phyloP scores from a whole-genome alignment of 2,113 vertebrate genomes.

The Tragelaphus strepsiceros region DNA sequence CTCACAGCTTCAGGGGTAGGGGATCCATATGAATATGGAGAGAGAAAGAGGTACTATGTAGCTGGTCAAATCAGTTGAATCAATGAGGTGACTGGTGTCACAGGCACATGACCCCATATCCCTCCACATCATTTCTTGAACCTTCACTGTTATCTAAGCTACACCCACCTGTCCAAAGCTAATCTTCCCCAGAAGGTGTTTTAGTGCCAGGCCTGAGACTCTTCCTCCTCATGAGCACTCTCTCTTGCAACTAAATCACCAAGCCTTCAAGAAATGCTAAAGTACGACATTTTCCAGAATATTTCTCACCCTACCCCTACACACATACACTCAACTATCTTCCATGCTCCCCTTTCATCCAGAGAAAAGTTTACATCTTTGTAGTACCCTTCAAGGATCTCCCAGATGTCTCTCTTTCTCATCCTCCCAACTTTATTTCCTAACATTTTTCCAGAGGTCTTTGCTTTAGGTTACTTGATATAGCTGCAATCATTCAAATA shows the following conservation, averaged over 20 bases:
- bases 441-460: neutral
- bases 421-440: neutral
- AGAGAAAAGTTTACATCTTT: neutral
- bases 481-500: neutral
- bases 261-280: constrained; percentile 28
- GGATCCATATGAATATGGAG: no score
- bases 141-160: neutral
- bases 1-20: neutral
- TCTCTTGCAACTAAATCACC: constrained; percentile 4
- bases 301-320: neutral
- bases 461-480: neutral
- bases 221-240: neutral
- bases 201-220: neutral
- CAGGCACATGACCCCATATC: neutral
- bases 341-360: neutral
- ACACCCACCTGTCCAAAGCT: neutral
- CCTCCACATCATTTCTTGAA: neutral
- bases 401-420: neutral
- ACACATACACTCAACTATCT: neutral
- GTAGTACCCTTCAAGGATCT: neutral
- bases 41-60: neutral
- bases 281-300: constrained; percentile 31
- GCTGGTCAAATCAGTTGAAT: neutral
- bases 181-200: neutral
- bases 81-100: neutral